Conservation (phyloP, 2,113 vertebrate genomes). For the Calypte anna region DNA sequence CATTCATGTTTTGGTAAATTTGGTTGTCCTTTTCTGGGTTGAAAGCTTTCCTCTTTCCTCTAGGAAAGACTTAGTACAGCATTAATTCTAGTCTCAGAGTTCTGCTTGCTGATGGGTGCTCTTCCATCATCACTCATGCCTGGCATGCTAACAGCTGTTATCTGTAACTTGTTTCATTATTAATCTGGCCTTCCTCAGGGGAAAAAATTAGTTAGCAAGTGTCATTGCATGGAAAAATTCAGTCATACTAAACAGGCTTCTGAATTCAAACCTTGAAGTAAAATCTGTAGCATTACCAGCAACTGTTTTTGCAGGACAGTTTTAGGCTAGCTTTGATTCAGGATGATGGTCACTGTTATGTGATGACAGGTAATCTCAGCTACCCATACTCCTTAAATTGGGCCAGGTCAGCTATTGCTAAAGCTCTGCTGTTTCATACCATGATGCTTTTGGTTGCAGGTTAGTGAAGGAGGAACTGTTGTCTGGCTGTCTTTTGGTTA, state of each 20-base stretch:
- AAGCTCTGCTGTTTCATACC: background rate
- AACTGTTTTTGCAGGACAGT: background rate
- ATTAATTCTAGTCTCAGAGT: background rate
- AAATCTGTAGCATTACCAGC: background rate
- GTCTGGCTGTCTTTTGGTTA: background rate
- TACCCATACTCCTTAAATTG: background rate
- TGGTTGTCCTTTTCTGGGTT: background rate
- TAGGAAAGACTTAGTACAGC: background rate
- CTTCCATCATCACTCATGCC: background rate
- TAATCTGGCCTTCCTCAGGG: background rate
- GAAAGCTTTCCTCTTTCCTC: background rate
- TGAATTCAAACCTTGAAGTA: background rate
- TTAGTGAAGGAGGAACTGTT: background rate
- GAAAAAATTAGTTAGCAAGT: background rate
- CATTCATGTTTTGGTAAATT: background rate
- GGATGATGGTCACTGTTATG: background rate
- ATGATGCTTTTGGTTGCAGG: background rate
- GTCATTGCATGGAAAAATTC: background rate
- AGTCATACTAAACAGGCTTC: background rate
- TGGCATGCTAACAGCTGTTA: background rate
- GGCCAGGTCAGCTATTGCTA: background rate
- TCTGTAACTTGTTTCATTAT: background rate
- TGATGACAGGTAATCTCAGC: background rate
- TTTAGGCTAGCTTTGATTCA: background rate
- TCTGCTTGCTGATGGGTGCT: background rate